Evolutionary conservation across 1,140 invertebrate species (phyloP).

Genomic region (Protaetia brevitarsis): DNA sequence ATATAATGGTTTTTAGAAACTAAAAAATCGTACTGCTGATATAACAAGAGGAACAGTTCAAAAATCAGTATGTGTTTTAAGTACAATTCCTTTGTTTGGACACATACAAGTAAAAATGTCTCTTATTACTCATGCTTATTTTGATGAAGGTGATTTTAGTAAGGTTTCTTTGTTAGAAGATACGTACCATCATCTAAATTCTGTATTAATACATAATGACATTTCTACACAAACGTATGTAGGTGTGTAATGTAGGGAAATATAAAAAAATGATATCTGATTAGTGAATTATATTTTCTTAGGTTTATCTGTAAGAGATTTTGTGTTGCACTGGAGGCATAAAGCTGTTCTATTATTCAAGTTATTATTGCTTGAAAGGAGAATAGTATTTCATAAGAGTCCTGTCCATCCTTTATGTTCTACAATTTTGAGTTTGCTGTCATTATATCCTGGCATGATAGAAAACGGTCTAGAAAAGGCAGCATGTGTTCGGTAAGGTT

Average conservation of each 20-base stretch:
- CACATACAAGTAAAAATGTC: constrained; percentile 94
- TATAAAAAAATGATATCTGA: too few relatives aligned
- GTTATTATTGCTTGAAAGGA: constrained; percentile 84
- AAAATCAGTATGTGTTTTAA: constrained; percentile 90
- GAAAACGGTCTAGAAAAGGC: constrained; percentile 83
- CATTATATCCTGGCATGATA: constrained; percentile 85
- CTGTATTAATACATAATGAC: constrained; percentile 72
- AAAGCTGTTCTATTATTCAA: constrained; percentile 94
- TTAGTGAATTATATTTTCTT: constrained; percentile 40
- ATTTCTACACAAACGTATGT: constrained; percentile 73
- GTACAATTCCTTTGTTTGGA: constrained; percentile 83
- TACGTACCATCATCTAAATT: constrained; percentile 89
- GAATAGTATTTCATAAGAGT: constrained; percentile 89
- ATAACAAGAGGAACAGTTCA: constrained; percentile 94
- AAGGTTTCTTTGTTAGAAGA: constrained; percentile 87
- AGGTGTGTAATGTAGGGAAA: constrained; percentile 55
- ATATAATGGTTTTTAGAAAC: constrained; percentile 66
- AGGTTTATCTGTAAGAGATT: constrained; percentile 77
- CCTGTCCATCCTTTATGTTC: constrained; percentile 88
- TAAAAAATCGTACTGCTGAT: constrained; percentile 92
- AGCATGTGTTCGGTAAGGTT: constrained; percentile 72
- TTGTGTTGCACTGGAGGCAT: constrained; percentile 85
- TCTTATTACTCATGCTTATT: constrained; percentile 95
- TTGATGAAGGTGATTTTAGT: constrained; percentile 91
- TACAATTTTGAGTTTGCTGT: constrained; percentile 83